These are phyloP conservation scores for Odontomachus brunneus DNA, from an alignment of 1,140 invertebrate species.

Conservation along the genomic window DNA sequence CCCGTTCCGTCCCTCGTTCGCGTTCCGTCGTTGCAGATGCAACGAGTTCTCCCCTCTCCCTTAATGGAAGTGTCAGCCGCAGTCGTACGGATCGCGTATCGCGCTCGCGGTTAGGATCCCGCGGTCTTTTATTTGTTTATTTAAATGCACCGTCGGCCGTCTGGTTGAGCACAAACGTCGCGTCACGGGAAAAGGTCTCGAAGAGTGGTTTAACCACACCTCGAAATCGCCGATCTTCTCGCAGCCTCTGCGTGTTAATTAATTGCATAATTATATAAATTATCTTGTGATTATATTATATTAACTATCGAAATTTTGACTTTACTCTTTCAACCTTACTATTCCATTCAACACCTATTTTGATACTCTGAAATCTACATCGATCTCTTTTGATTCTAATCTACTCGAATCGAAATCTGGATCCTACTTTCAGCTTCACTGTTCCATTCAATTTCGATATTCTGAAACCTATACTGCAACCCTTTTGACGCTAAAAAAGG, in stretches of 20 bases:
- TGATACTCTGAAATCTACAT: too few species aligned
- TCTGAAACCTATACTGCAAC: too few species aligned
- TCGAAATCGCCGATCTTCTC: background rate
- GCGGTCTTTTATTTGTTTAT: constrained; percentile 58
- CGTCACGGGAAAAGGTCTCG: background rate
- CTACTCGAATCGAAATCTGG: too few species aligned
- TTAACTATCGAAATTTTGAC: too few species aligned
- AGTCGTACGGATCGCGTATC: constrained; percentile 47
- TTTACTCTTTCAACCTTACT: too few species aligned
- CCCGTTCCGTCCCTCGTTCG: background rate
- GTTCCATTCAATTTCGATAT: too few species aligned
- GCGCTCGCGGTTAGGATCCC: background rate
- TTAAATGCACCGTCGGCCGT: constrained; percentile 29
- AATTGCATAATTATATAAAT: background rate
- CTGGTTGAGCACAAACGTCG: background rate
- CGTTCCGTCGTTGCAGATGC: constrained; percentile 54
- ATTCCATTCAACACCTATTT: too few species aligned
- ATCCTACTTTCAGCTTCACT: too few species aligned
- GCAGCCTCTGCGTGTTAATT: background rate
- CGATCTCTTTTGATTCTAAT: too few species aligned
- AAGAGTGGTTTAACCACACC: background rate
- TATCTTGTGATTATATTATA: too few species aligned
- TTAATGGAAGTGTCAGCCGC: constrained; percentile 71
- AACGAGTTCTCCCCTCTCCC: constrained; percentile 26
- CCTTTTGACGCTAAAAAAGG: too few species aligned